Evolutionary conservation across 1,140 invertebrate genomes (phyloP), one percentile per base, ranked within the genome.

Genomic region (Pemphigus obesinymphae): DNA sequence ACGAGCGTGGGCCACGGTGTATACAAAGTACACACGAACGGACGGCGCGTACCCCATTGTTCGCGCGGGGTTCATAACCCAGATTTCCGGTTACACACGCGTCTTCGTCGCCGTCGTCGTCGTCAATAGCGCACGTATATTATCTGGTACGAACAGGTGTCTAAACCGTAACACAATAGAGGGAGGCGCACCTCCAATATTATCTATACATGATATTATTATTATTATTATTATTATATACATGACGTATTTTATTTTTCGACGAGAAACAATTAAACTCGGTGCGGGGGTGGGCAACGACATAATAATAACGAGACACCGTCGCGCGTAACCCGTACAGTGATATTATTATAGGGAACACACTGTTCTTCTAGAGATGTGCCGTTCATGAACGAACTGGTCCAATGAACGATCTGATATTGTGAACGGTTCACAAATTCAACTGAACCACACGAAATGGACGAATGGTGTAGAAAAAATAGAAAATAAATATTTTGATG

Each of bases 21-120:
- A n/a, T 23, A 53, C 0, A 29, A 13, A 31, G 23, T 6, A 15
- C 8, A 17, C 29, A 17, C 26, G 45, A 20, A 31, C 29, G 26
- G 10, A 45, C 40, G 15, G 63, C 13, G 31, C 34, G 63, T 45
- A 70, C 34, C 75, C 75, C 75, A 78, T 78, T 78, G 75, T 78
- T 53, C 34, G 75, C 20, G 17, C 73, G 48, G 34, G 48, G 72
- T 76, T 55, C 50, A 34, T 40, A 78, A 11, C 34, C 13, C 75
- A 43, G 53, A 78, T 61, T 78, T 78, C 75, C 75, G 75, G 75
- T 78, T 58, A 58, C n/a, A 58, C 75, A 26, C 53, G n/a, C 75
- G 75, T 70, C 40, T 37, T 15, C 61, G 17, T 31, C 20, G 31
- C 20, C 61, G 61, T 45, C 43, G 43, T 11, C 8, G 43, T 45